Evolutionary conservation across 2,797 vertebrate species (phyloP), one percentile per base, ranked within the genome.

Genomic region (Enteromius mattozi): DNA sequence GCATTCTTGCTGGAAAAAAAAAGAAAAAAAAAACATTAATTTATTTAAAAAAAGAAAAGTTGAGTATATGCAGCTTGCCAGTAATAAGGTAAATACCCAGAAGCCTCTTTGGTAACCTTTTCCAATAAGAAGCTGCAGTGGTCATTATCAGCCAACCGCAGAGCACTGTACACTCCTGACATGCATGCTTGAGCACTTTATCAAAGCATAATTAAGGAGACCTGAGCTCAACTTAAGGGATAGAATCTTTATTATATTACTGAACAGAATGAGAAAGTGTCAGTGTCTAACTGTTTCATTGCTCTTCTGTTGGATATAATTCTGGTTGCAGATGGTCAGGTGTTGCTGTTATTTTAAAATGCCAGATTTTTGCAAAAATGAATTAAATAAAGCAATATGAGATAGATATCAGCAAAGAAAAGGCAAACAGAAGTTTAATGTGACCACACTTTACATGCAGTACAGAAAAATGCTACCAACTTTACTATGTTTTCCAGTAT

Each of bases 321-420:
- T 80, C 14, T 54, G 21, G 4, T 42, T 37, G 24, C 35, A 76
- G 74, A 76, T 81, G 66, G 49, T 54, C 35, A 81, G 79, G 51
- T 71, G 66, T 56, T 70, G 12, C 5, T 56, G 35, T 13, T 42
- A 42, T 2, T 77, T 59, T 40, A 0, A 59, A 51, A 80, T 56
- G 33, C 79, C 49, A 81, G 66, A 42, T 70, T 59, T 71, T 4
- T 27, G 9, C 9, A 42, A 42, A 30, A 59, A 59, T 56, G 9
- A 56, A 40, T 40, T 56, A 4, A 30, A 69, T 37, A 56, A 40
- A 42, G 56, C 21, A 56, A 30, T 56, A 40, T 42, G 19, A 27
- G 47, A 42, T n/a, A 80, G 35, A 69, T 51, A 47, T 54, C 45
- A 56, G 35, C n/a, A 37, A 9, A 33, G 33, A 37, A 69, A 61